phyloP scores from a whole-genome alignment of 2,797 vertebrate species.

The Sebastes hubbsi region DNA sequence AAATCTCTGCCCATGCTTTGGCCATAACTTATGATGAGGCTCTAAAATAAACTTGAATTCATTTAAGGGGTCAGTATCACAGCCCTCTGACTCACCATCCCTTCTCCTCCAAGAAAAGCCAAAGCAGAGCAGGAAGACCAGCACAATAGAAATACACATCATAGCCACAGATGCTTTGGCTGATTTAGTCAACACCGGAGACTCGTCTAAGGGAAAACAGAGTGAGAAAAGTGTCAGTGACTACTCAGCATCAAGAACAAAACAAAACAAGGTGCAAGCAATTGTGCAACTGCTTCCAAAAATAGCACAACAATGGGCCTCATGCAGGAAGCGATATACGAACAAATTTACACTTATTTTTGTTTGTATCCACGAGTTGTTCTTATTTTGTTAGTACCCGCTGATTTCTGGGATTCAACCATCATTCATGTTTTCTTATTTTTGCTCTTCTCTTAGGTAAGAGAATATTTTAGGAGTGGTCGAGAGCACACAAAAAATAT shows the following conservation, averaged over 20 bases:
- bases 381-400: too few relatives aligned
- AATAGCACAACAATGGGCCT: too few relatives aligned
- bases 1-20: background rate
- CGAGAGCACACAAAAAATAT: too few relatives aligned
- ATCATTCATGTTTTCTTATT: too few relatives aligned
- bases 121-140: conserved; percentile 84
- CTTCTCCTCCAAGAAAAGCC: conserved; percentile 86
- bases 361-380: too few relatives aligned
- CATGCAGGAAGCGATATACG: too few relatives aligned
- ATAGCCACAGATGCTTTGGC: conserved; percentile 84
- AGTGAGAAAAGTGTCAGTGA: background rate
- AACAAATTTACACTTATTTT: too few relatives aligned
- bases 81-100: conserved; percentile 74
- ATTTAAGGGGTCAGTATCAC: background rate
- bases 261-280: background rate
- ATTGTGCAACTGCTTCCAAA: background rate
- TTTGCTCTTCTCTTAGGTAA: too few relatives aligned
- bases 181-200: conserved; percentile 78
- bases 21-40: background rate
- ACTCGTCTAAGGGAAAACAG: conserved; percentile 54
- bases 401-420: too few relatives aligned
- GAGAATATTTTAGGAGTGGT: too few relatives aligned
- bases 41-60: background rate
- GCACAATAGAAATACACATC: conserved; percentile 85
- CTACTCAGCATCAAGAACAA: background rate